Evolutionary conservation across 2,888 invertebrate species (phyloP), one percentile per base, ranked within the genome.

Genomic region (Uropetala carovei): DNA sequence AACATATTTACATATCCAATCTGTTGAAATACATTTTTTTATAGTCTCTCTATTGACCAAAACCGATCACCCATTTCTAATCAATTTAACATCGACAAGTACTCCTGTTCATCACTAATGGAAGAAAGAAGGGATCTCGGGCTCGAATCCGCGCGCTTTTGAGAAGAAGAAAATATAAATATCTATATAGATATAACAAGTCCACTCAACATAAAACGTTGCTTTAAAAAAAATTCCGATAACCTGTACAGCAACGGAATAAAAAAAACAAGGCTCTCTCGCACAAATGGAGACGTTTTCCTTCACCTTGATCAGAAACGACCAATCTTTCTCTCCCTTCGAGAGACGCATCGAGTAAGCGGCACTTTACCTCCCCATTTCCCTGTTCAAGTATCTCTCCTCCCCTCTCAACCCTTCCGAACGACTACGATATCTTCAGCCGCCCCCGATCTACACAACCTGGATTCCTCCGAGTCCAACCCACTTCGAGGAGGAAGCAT

Each of bases 391-490:
- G 68, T 27, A 22, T 43, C 43, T 27, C 75, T n/a, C 64, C 16
- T 18, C 64, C 64, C 75, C 75, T 27, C 75, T n/a, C 64, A 64
- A 64, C 64, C 64, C 75, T 18, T 22, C 22, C 13, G 75, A 75
- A 13, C 22, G 27, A 13, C 22, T 4, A 13, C 27, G 75, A 68
- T 75, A 75, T 10, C 75, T 75, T 22, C 75, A 75, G 27, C 75
- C 75, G 75, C 75, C 75, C 22, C 75, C 75, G 75, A 75, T 75
- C 75, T 75, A 43, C 27, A 22, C 75, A 75, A 75, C 75, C 75
- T 75, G 75, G 27, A 75, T 75, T 75, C 75, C 75, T 22, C 22
- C 13, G 13, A 22, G 27, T 14, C 27, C 75, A 75, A 27, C 75
- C 75, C 75, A 75, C 75, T 75, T 75, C 75, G 22, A 75, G 22